These are phyloP conservation scores for Morphnarchus princeps DNA, from an alignment of 2,113 vertebrate species.

Conservation along the genomic window DNA sequence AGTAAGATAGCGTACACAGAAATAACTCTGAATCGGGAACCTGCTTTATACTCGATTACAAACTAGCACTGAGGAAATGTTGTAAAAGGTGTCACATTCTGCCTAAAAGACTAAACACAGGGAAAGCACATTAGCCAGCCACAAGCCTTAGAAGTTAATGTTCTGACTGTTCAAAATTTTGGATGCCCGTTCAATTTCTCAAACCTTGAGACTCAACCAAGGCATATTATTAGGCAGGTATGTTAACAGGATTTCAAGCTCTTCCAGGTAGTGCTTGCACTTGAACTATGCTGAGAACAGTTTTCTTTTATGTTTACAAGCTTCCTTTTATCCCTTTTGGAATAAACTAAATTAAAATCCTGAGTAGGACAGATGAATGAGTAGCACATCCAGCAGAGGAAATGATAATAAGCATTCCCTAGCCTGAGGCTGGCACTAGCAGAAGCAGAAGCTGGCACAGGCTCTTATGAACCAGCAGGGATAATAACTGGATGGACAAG, in stretches of 20 bases:
- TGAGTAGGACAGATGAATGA: background rate
- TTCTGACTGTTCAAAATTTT: background rate
- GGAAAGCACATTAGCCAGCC: background rate
- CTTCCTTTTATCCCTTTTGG: background rate
- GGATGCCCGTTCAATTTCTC: background rate
- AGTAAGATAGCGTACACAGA: background rate
- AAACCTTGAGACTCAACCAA: background rate
- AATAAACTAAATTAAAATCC: slow-evolving; percentile 14
- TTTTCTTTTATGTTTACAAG: background rate
- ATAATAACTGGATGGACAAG: background rate
- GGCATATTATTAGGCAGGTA: background rate
- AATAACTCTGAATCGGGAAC: background rate
- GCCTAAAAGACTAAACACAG: background rate
- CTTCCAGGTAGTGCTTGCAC: background rate
- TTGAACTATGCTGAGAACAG: background rate
- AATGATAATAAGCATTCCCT: background rate
- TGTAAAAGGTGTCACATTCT: background rate
- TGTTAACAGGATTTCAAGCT: background rate
- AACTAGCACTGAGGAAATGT: background rate
- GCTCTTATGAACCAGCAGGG: background rate
- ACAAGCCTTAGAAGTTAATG: background rate
- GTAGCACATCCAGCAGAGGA: background rate
- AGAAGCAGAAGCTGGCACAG: background rate
- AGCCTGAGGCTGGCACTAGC: background rate
- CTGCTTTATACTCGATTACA: background rate